Percentiles rank a stretch among this genome's conserved stretches.
These are phyloP conservation scores for Drosophila quadrilineata DNA, from an alignment of 1,140 invertebrate species.

Conservation along the genomic window DNA sequence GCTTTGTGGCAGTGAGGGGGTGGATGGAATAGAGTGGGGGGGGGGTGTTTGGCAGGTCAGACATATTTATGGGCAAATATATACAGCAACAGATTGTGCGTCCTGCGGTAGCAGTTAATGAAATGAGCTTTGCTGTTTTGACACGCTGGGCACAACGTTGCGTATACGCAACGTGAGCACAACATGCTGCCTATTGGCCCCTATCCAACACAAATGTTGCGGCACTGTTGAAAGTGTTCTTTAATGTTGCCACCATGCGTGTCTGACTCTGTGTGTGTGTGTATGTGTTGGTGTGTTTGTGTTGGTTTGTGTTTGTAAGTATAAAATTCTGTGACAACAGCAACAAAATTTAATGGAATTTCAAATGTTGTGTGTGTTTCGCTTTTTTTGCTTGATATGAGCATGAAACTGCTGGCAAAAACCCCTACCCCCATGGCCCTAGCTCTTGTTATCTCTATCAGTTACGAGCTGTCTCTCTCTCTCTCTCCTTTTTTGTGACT, in stretches of 20 bases:
- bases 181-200: conserved; percentile 19
- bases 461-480: not conserved
- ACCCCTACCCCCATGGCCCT: no score
- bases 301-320: conserved; percentile 21
- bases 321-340: conserved; percentile 51
- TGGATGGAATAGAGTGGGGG: not conserved
- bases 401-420: not conserved
- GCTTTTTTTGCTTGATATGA: conserved; percentile 14
- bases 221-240: conserved; percentile 47
- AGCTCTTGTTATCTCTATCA: no score
- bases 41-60: conserved; percentile 27
- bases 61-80: conserved; percentile 71
- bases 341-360: conserved; percentile 75
- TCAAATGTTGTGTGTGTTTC: conserved; percentile 50
- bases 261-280: not conserved
- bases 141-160: conserved; percentile 36
- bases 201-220: no score
- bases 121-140: conserved; percentile 66
- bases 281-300: not conserved
- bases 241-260: conserved; percentile 28
- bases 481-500: not conserved
- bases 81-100: conserved; percentile 70
- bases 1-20: not conserved
- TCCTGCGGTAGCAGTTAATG: conserved; percentile 66
- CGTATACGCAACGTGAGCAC: conserved; percentile 51